Evolutionary conservation across 2,797 vertebrate species (phyloP), one percentile per base, ranked within the genome.

Genomic region (Cephalopachus bancanus): DNA sequence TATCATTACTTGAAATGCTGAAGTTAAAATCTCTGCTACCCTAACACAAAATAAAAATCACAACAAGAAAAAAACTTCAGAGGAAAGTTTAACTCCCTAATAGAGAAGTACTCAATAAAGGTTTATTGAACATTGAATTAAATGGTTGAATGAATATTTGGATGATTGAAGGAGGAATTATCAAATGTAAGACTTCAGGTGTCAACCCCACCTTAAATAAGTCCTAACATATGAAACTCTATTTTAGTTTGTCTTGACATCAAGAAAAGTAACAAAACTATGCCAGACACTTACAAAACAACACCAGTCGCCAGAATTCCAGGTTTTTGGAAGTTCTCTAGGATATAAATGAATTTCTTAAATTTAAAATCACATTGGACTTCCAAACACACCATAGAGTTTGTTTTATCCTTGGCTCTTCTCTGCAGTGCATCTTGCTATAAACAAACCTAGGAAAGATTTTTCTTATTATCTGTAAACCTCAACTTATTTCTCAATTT

Each of bases 371-470:
- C 71, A 71, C 75, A 60, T 37, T 92, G 20, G 20, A 76, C 19
- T 37, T 95, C 53, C 30, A 59, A 65, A 55, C 6, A 24, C 7
- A 87, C 17, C 8, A 74, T 20, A 51, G 3, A 28, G 62, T 30
- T 94, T 80, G 75, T 16, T 79, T 60, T 90, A 12, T 62, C 26
- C 33, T 67, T 92, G 44, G 17, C 17, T 81, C n/a, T 87, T 93
- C 33, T 16, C 24, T 89, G 19, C 28, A 92, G 33, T 62, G 59
- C 9, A 79, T 87, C 37, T 76, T 92, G 22, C 62, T 85, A 64
- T 69, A 14, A 96, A 94, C 11, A 88, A 9, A 95, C 22, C 24
- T 94, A 64, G 19, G 28, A 93, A 95, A 84, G 49, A 83, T 71
- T 88, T 74, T 8, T 24, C 72, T 30, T 53, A 22, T 78, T 83